phyloP scores from a whole-genome alignment of 1,140 invertebrate genomes.

The Tetramorium parvispinum region DNA sequence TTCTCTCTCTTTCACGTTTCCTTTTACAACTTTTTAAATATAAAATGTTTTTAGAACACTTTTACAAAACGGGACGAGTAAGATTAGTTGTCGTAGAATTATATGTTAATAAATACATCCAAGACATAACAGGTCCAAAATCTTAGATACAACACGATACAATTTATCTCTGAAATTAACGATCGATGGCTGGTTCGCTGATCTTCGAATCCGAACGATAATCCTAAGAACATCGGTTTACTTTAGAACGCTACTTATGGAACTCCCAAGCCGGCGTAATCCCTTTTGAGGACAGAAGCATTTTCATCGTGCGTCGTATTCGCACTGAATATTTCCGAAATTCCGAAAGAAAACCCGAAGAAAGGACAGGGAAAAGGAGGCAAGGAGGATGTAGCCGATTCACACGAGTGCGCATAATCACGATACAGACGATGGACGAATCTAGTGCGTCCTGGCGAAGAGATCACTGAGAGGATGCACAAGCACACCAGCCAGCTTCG shows the following conservation, averaged over 20 bases:
- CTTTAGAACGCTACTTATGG: constrained; percentile 17
- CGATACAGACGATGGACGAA: constrained; percentile 61
- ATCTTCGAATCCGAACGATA: background rate
- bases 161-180: background rate
- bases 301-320: background rate
- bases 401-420: constrained; percentile 5
- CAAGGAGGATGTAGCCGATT: constrained; percentile 5
- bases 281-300: background rate
- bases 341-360: background rate
- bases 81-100: background rate
- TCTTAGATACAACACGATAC: background rate
- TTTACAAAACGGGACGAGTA: background rate
- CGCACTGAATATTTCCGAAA: background rate
- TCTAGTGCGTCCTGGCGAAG: constrained; percentile 50
- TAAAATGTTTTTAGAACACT: background rate
- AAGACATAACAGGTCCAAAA: background rate
- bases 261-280: background rate
- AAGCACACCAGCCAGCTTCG: constrained; percentile 82
- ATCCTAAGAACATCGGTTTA: background rate
- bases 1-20: background rate
- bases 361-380: background rate
- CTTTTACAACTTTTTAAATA: background rate
- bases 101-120: background rate
- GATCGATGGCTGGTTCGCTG: constrained; percentile 20
- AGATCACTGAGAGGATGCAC: constrained; percentile 78